Conservation (phyloP, 2,888 invertebrate genomes). For the Caenorhabditis uteleia region DNA sequence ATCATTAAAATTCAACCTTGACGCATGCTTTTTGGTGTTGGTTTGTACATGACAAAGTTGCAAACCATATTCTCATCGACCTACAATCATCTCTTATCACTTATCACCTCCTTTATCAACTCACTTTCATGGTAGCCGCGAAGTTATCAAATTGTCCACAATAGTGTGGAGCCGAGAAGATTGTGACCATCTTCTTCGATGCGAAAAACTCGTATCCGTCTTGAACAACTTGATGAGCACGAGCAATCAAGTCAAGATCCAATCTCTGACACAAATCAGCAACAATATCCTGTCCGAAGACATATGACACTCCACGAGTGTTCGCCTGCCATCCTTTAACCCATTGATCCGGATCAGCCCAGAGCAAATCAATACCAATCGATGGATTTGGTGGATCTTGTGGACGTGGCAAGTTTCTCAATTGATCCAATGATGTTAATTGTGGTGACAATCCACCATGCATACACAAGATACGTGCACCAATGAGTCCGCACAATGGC, state of each 20-base stretch:
- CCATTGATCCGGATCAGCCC: conserved; percentile 57
- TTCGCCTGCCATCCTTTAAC: conserved; percentile 59
- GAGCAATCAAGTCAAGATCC: conserved; percentile 73
- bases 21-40: no score
- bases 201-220: conserved; percentile 75
- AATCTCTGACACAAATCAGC: conserved; percentile 72
- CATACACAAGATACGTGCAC: conserved; percentile 60
- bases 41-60: no score
- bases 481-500: conserved; percentile 62
- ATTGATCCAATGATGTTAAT: conserved; percentile 55
- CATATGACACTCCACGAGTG: conserved; percentile 74
- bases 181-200: conserved; percentile 54
- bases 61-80: no score
- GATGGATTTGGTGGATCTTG: conserved; percentile 64
- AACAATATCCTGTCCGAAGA: conserved; percentile 75
- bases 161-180: conserved; percentile 63
- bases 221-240: conserved; percentile 72
- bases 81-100: no score
- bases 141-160: conserved; percentile 63
- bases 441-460: conserved; percentile 66
- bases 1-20: no score
- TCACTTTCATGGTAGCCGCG: conserved; percentile 63
- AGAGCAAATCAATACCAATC: conserved; percentile 57
- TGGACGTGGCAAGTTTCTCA: conserved; percentile 58
- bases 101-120: no score